Evolutionary conservation across 2,797 vertebrate genomes (phyloP).

Genomic region (Anolis apletophallus): DNA sequence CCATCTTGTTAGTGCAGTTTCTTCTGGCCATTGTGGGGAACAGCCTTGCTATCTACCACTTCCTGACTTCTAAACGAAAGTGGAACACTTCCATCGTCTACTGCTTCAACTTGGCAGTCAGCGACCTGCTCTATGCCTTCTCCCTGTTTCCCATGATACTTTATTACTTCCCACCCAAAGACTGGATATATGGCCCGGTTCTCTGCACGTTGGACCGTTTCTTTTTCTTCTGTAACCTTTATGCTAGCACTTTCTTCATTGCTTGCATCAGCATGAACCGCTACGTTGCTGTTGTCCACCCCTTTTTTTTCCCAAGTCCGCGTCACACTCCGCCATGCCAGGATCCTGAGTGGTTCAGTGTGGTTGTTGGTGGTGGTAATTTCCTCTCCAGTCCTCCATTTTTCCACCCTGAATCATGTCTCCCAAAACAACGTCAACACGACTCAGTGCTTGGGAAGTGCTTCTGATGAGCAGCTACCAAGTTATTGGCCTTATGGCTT

Average conservation of each 20-base stretch:
- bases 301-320: conserved; percentile 78
- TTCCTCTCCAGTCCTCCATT: conserved; percentile 78
- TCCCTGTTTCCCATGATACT: conserved; percentile 78
- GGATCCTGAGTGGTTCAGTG: conserved; percentile 62
- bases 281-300: conserved; percentile 81
- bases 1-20: conserved; percentile 77
- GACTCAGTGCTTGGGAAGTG: conserved; percentile 66
- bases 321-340: conserved; percentile 74
- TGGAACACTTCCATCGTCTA: conserved; percentile 84
- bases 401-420: conserved; percentile 62
- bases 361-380: conserved; percentile 77
- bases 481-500: conserved; percentile 75
- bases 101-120: conserved; percentile 84
- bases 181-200: conserved; percentile 76
- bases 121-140: conserved; percentile 83
- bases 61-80: conserved; percentile 67
- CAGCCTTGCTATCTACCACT: conserved; percentile 78
- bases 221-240: conserved; percentile 85
- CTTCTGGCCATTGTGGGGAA: conserved; percentile 79
- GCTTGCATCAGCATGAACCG: conserved; percentile 86
- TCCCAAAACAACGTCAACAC: fast-evolving
- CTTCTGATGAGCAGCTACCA: fast-evolving
- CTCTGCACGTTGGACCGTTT: conserved; percentile 84
- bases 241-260: conserved; percentile 83
- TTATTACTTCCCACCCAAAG: conserved; percentile 76